A percentile compares a stretch with the other conserved stretches of the same genome.
These are phyloP conservation scores for Synergus gifuensis DNA, from an alignment of 2,888 invertebrate genomes.

Conservation along the genomic window DNA sequence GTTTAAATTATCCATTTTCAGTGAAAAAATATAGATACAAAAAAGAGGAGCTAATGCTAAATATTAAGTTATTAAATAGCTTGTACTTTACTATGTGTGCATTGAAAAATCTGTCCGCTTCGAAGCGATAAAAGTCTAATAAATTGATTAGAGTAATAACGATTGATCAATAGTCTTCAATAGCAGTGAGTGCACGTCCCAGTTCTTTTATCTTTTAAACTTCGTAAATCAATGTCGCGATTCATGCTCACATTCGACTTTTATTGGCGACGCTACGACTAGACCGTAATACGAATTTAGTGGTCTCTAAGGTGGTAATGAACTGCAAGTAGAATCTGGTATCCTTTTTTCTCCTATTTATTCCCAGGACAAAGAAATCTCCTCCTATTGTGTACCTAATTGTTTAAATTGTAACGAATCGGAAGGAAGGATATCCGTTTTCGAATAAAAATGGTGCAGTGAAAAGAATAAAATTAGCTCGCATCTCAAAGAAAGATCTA, in stretches of 20 bases:
- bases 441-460: background rate
- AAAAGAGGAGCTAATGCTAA: background rate
- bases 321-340: conserved; percentile 13
- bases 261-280: conserved; percentile 38
- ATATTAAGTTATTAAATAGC: background rate
- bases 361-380: conserved; percentile 5
- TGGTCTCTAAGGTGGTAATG: conserved; percentile 34
- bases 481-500: background rate
- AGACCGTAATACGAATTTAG: conserved; percentile 37
- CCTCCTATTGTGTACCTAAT: conserved; percentile 3
- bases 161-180: conserved; percentile 13
- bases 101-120: conserved; percentile 19
- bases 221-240: conserved; percentile 39
- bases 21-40: background rate
- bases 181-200: conserved; percentile 28
- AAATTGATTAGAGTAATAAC: conserved; percentile 37
- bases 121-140: conserved; percentile 2
- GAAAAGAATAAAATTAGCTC: background rate
- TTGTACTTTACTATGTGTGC: background rate
- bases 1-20: background rate
- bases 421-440: background rate
- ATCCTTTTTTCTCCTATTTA: conserved; percentile 27
- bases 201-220: conserved; percentile 29
- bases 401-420: conserved; percentile 26
- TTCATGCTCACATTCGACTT: conserved; percentile 39